These are phyloP conservation scores for Neocrepidodera transversa DNA, from an alignment of 2,888 invertebrate species.

Conservation along the genomic window DNA sequence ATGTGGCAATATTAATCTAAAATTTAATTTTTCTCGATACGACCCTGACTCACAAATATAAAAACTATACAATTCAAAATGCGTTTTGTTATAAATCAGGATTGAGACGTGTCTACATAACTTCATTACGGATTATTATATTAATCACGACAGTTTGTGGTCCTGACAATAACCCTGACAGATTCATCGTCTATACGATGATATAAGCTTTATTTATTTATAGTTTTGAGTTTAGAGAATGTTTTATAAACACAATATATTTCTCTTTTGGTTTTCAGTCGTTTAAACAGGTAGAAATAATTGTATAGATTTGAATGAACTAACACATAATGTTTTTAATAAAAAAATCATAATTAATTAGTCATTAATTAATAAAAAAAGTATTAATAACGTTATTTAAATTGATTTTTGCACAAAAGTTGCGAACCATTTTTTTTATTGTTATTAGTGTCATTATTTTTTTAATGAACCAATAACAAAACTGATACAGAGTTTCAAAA, in stretches of 20 bases:
- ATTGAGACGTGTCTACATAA: slow-evolving; percentile 59
- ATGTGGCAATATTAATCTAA: too few relatives aligned
- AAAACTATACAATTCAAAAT: slow-evolving; percentile 55
- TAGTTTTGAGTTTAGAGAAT: slow-evolving; percentile 4
- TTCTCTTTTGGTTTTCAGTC: background rate
- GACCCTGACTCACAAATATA: background rate
- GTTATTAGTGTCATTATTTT: too few relatives aligned
- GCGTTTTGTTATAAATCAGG: slow-evolving; percentile 59
- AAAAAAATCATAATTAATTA: too few relatives aligned
- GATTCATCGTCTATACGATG: slow-evolving; percentile 8
- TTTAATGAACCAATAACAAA: too few relatives aligned
- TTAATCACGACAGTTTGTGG: slow-evolving; percentile 59
- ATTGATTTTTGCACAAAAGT: too few relatives aligned
- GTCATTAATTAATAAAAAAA: too few relatives aligned
- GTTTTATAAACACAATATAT: slow-evolving; percentile 5
- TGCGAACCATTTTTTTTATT: too few relatives aligned
- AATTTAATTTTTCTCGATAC: too few relatives aligned
- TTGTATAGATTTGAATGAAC: too few relatives aligned
- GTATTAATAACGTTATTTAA: too few relatives aligned
- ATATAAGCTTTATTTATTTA: slow-evolving; percentile 17
- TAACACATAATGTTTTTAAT: too few relatives aligned
- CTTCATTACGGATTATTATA: slow-evolving; percentile 61
- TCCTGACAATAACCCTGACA: slow-evolving; percentile 47
- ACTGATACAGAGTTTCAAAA: too few relatives aligned
- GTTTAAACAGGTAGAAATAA: background rate